Evolutionary conservation across 2,888 invertebrate species (phyloP).

Genomic region (Dendrolimus pini): DNA sequence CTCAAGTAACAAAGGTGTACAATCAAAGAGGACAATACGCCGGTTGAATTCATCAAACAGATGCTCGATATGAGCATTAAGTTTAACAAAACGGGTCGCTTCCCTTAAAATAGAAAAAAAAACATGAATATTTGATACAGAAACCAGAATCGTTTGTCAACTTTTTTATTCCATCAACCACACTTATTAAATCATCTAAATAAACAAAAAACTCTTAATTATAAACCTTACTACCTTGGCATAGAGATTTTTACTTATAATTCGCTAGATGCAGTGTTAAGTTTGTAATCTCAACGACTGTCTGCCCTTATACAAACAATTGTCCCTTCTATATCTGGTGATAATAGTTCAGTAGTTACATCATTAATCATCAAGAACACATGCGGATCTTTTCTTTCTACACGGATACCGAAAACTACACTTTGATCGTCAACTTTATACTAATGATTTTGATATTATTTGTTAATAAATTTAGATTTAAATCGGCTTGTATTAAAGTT

Average conservation of each 20-base stretch:
- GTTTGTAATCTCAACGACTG: slow-evolving; percentile 13
- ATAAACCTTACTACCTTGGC: slow-evolving; percentile 21
- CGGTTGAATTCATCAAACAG: slow-evolving; percentile 58
- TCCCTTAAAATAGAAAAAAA: slow-evolving; percentile 41
- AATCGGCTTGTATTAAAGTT: slow-evolving; percentile 25
- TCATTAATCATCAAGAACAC: slow-evolving; percentile 68
- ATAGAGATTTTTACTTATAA: neutral
- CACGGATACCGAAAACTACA: slow-evolving; percentile 55
- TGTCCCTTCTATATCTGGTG: slow-evolving; percentile 51
- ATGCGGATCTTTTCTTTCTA: slow-evolving; percentile 60
- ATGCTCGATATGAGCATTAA: slow-evolving; percentile 66
- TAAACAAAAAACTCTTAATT: slow-evolving; percentile 9
- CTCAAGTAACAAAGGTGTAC: slow-evolving; percentile 26
- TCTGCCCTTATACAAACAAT: slow-evolving; percentile 44
- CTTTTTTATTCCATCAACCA: slow-evolving; percentile 44
- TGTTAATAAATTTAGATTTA: slow-evolving; percentile 21
- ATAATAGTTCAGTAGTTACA: slow-evolving; percentile 60
- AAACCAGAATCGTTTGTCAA: slow-evolving; percentile 76
- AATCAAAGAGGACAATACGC: slow-evolving; percentile 34
- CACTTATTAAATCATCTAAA: neutral
- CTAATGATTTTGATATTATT: slow-evolving; percentile 41
- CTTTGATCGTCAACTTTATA: slow-evolving; percentile 60
- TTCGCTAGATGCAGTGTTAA: neutral
- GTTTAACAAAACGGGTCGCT: slow-evolving; percentile 65
- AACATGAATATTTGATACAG: slow-evolving; percentile 70